Percentiles rank a stretch among this genome's conserved stretches.
Conservation (phyloP, 2,113 vertebrate species). For the Notiomystis cincta region DNA sequence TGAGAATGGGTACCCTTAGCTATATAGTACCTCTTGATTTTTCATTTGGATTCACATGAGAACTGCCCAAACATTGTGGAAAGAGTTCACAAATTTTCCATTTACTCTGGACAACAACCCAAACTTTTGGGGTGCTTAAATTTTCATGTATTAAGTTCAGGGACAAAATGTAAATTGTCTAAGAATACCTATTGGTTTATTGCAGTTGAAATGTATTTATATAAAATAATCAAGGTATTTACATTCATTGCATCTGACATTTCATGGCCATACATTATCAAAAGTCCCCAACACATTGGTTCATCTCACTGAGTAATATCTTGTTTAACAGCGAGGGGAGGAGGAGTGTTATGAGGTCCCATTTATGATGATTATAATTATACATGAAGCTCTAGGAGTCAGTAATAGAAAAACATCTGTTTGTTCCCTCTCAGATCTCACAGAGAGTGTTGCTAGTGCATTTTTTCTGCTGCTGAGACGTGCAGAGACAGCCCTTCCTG, state of each 20-base stretch:
- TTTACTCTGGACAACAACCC: not conserved
- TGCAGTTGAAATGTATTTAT: not conserved
- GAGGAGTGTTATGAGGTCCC: not conserved
- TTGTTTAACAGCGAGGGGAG: rapidly evolving
- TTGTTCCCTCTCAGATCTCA: not conserved
- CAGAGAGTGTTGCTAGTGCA: not conserved
- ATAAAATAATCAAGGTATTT: not conserved
- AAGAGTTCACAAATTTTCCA: not conserved
- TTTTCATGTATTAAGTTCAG: not conserved
- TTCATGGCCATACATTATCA: not conserved
- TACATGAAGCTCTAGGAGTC: not conserved
- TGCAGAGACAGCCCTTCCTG: not conserved
- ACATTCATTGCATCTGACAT: not conserved
- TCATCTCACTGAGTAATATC: not conserved
- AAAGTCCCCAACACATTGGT: not conserved
- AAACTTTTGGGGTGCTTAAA: not conserved
- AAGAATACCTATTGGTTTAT: not conserved
- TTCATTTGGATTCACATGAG: not conserved
- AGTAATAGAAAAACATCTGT: not conserved
- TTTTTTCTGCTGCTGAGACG: not conserved
- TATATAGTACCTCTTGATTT: not conserved
- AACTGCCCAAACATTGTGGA: not conserved
- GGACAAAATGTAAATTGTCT: not conserved
- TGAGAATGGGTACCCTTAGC: not conserved
- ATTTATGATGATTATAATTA: not conserved